phyloP scores from a whole-genome alignment of 2,888 invertebrate species.

The Mythimna impura region DNA sequence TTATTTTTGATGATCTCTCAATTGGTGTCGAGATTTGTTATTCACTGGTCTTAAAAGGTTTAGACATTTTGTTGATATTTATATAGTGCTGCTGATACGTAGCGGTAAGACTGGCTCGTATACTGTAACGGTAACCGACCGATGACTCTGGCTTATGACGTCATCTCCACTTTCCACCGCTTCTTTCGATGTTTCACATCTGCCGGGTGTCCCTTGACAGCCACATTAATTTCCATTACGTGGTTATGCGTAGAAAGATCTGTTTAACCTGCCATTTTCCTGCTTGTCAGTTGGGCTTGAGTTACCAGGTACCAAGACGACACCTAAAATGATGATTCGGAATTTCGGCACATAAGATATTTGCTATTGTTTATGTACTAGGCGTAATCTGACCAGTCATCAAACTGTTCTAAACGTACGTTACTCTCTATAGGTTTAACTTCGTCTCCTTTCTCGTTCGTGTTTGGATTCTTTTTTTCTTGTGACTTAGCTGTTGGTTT shows the following conservation, averaged over 20 bases:
- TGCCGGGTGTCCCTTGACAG: background rate
- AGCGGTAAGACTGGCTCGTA: background rate
- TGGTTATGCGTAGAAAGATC: background rate
- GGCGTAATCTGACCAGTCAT: constrained; percentile 42
- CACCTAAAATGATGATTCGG: background rate
- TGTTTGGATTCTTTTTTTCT: constrained; percentile 3
- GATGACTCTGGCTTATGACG: background rate
- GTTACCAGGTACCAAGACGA: background rate
- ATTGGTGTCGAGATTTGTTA: too few species aligned
- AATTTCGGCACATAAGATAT: background rate
- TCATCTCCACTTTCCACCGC: background rate
- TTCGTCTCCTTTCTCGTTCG: constrained; percentile 6
- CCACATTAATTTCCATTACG: background rate
- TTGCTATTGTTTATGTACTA: constrained; percentile 6
- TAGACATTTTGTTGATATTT: too few species aligned
- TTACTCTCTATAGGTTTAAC: background rate
- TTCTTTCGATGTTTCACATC: background rate
- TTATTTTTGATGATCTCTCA: too few species aligned
- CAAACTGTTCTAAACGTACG: constrained; percentile 20
- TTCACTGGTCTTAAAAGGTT: too few species aligned
- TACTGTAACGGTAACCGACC: background rate
- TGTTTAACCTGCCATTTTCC: background rate
- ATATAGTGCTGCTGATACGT: background rate
- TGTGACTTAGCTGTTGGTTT: constrained; percentile 7
- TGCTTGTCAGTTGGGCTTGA: background rate